A percentile compares a stretch with the other conserved stretches of the same genome.
Evolutionary conservation across 1,140 invertebrate species (phyloP).

Genomic region (Achroia grisella): DNA sequence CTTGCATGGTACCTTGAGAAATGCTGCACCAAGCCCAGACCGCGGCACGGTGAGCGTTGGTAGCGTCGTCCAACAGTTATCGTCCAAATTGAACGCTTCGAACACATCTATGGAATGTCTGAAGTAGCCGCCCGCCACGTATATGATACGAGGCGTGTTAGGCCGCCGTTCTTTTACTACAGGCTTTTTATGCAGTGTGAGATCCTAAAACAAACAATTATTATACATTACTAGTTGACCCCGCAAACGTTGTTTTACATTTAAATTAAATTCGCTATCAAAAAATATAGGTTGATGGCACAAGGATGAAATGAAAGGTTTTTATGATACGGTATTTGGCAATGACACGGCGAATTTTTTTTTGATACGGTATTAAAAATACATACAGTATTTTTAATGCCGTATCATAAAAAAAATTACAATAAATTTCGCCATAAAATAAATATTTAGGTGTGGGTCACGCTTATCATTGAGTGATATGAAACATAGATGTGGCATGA

Average conservation of each 20-base stretch:
- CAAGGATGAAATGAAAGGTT: no score
- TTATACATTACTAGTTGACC: no score
- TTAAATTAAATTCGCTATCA: background rate
- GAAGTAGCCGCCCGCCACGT: slow-evolving; percentile 92
- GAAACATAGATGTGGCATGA: no score
- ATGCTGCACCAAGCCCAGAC: slow-evolving; percentile 91
- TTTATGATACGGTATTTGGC: no score
- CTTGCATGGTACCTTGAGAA: slow-evolving; percentile 77
- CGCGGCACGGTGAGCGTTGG: slow-evolving; percentile 86
- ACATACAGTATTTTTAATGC: background rate
- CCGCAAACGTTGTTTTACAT: no score
- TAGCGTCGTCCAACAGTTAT: slow-evolving; percentile 87
- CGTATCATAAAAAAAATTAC: background rate
- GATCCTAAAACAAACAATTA: slow-evolving; percentile 73
- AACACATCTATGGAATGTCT: slow-evolving; percentile 88
- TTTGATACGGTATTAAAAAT: no score
- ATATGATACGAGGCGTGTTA: slow-evolving; percentile 90
- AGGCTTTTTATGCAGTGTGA: slow-evolving; percentile 87
- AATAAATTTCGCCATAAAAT: background rate
- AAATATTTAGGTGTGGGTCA: background rate
- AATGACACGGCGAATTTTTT: no score
- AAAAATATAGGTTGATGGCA: background rate
- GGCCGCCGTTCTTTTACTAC: slow-evolving; percentile 87
- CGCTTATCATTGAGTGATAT: no score
- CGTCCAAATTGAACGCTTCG: slow-evolving; percentile 91